These are phyloP conservation scores for Dicyrtoma fusca DNA, from an alignment of 2,888 invertebrate species.

Conservation along the genomic window DNA sequence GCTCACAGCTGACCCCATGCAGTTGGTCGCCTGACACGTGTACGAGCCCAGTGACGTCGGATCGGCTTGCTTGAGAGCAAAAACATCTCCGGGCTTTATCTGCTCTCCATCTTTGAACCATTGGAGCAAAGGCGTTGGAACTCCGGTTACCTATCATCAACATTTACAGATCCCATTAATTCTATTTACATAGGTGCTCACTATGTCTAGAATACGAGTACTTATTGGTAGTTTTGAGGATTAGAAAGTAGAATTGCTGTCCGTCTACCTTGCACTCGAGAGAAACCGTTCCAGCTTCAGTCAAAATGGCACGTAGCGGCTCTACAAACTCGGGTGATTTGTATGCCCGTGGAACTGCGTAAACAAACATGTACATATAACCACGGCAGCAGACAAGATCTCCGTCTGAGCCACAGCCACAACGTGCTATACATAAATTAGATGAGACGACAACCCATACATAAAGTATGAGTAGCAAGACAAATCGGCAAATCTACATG, in stretches of 20 bases:
- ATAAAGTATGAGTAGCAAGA: no score
- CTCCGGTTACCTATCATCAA: slow-evolving; percentile 70
- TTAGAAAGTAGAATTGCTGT: no score
- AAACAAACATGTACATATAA: no score
- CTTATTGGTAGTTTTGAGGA: no score
- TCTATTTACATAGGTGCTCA: background rate
- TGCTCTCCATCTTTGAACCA: slow-evolving; percentile 85
- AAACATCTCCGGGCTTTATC: slow-evolving; percentile 86
- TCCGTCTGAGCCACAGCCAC: no score
- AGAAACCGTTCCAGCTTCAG: slow-evolving; percentile 85
- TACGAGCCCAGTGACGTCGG: slow-evolving; percentile 82
- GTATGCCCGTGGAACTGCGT: slow-evolving; percentile 79
- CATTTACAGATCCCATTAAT: background rate
- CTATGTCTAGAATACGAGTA: background rate
- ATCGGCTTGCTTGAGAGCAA: slow-evolving; percentile 82
- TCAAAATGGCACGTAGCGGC: slow-evolving; percentile 78
- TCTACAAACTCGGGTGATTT: slow-evolving; percentile 85
- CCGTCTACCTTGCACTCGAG: slow-evolving; percentile 77
- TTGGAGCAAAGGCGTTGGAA: slow-evolving; percentile 73
- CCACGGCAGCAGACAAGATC: no score
- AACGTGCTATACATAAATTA: no score
- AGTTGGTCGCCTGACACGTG: slow-evolving; percentile 84
- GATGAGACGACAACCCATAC: background rate
- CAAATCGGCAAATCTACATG: no score
- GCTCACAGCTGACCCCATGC: slow-evolving; percentile 67